Evolutionary conservation across 2,113 vertebrate species (phyloP).

Genomic region (Atractosteus spatula): DNA sequence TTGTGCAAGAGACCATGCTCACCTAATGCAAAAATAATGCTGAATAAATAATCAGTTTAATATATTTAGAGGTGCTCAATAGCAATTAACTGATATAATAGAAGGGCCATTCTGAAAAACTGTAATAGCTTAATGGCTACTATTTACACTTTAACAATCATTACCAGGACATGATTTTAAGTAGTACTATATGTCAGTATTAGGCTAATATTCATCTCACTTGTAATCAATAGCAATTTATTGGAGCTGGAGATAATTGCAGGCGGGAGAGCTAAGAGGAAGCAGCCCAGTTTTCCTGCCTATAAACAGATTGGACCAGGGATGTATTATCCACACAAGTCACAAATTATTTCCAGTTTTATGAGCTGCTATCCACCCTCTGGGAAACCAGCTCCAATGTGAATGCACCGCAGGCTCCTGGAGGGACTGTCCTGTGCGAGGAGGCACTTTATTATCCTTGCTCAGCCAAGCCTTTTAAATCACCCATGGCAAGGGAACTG

Average conservation of each 20-base stretch:
- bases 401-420: conserved; percentile 5
- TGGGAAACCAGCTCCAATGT: conserved; percentile 9
- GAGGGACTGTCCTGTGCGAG: background rate
- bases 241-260: background rate
- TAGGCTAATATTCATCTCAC: no score
- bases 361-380: background rate
- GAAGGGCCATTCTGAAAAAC: no score
- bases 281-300: background rate
- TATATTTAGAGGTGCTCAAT: no score
- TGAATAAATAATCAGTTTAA: no score
- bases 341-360: conserved; percentile 18
- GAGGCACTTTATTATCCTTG: conserved; percentile 10
- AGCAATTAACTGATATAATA: no score
- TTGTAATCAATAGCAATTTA: background rate
- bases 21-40: no score
- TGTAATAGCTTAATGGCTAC: no score
- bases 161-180: no score
- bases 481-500: conserved; percentile 2
- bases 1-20: no score
- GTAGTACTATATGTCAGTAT: no score
- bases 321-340: background rate
- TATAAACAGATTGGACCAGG: conserved; percentile 3
- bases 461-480: conserved; percentile 7
- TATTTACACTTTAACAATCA: no score
- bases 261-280: background rate